Conservation (phyloP, 2,797 vertebrate species). For the Lagodon rhomboides region DNA sequence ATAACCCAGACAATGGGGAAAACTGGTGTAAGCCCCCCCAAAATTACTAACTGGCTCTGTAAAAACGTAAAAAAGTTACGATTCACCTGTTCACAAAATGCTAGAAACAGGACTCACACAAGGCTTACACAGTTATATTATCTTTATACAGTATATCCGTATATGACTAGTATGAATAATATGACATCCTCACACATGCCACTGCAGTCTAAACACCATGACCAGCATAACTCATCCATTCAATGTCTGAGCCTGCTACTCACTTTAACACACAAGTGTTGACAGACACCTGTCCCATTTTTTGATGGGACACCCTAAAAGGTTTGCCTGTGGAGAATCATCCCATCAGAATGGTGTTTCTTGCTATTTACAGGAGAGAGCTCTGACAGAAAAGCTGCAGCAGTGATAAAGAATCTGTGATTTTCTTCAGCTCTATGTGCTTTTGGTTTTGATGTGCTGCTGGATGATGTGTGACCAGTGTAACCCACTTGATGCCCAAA, state of each 20-base stretch:
- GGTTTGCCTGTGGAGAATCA: not conserved
- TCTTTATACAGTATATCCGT: not conserved
- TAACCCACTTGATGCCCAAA: not conserved
- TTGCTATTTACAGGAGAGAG: not conserved
- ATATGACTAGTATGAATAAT: not conserved
- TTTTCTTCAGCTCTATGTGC: not conserved
- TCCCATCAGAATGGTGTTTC: not conserved
- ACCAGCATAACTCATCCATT: not conserved
- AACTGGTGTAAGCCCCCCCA: not conserved
- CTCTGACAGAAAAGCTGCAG: not conserved
- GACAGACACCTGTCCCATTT: not conserved
- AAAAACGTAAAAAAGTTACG: not conserved
- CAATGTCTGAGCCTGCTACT: not conserved
- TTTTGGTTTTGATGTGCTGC: not conserved
- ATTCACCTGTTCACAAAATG: no score
- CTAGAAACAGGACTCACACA: not conserved
- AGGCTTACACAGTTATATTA: not conserved
- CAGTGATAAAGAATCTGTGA: not conserved
- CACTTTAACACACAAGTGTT: not conserved
- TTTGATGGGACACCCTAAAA: not conserved
- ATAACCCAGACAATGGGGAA: not conserved
- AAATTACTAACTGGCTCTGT: not conserved
- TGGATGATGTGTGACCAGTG: not conserved
- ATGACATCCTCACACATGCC: not conserved
- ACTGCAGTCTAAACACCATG: not conserved